Evolutionary conservation across 2,113 vertebrate genomes (phyloP), one percentile per base, ranked within the genome.

Genomic region (Quiscalus mexicanus): DNA sequence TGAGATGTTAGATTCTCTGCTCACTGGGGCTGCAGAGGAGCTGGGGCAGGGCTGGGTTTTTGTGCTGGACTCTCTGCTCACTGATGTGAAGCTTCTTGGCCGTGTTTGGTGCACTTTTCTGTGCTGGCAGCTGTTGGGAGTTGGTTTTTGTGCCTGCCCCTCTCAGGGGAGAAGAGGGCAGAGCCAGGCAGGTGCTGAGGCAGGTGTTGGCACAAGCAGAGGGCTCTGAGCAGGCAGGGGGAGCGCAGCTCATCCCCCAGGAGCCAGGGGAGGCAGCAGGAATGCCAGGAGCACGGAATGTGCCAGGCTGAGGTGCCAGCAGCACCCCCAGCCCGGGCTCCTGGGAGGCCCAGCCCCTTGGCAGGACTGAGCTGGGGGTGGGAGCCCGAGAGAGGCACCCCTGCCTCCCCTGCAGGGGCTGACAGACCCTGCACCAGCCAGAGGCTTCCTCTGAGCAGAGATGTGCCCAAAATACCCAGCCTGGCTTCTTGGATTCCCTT

Each of bases 391-490:
- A 15, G 65, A 18, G 31, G 63, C 53, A 11, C 33, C 64, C 0
- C 6, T 59, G 87, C 77, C 73, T 84, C 58, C 53, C 33, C 5
- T 42, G 87, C 84, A 45, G 91, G 44, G 77, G 84, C 95, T 84
- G 95, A 39, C 64, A 75, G 62, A 89, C 6, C 35, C 20, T 17
- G 71, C 84, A 14, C 30, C 75, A 79, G 83, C 88, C 82, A 67
- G 89, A 68, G 93, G 68, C 84, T 93, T 71, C 64, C 87, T 87
- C 74, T 20, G 35, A 24, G 71, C 89, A 74, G 47, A 39, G 84
- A 53, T 59, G 92, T 53, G 75, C 78, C 87, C 92, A 70, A 75
- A 93, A 85, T 89, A 85, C 78, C 44, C 87, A 76, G 78, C 52
- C 47, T n/a, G 53, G 18, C 2, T 15, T 87, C 84, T 45, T 70